Conservation (phyloP, 2,113 vertebrate genomes). For the Pelecanus crispus region DNA sequence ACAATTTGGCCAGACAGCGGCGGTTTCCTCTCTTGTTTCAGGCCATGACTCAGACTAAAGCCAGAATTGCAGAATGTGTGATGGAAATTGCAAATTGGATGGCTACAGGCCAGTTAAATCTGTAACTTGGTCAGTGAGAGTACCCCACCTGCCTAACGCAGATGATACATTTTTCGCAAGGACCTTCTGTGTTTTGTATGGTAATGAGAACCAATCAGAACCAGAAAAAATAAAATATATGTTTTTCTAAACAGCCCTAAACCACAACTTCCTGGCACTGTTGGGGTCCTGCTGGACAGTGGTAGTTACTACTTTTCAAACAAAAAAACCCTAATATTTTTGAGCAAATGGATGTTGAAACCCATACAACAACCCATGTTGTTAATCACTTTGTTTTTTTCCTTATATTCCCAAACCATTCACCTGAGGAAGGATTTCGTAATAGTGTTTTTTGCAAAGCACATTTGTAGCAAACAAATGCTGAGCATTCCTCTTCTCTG, state of each 20-base stretch:
- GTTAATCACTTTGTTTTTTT: not conserved
- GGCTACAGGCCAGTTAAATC: not conserved
- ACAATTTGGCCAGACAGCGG: slow-evolving; percentile 21
- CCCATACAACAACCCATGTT: not conserved
- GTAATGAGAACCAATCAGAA: not conserved
- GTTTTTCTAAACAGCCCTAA: not conserved
- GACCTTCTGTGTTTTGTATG: not conserved
- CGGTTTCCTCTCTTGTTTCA: not conserved
- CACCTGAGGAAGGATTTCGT: not conserved
- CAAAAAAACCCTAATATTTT: not conserved
- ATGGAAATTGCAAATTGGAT: not conserved
- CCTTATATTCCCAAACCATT: not conserved
- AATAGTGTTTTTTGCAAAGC: slow-evolving; percentile 23
- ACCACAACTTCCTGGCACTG: not conserved
- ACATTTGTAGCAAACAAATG: slow-evolving; percentile 34
- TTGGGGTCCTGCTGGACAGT: not conserved
- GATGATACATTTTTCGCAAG: not conserved
- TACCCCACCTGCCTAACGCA: not conserved
- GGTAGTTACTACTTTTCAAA: not conserved
- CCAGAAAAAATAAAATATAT: not conserved
- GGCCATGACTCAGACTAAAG: not conserved
- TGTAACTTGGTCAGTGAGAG: not conserved
- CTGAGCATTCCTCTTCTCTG: slow-evolving; percentile 15
- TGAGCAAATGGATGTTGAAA: not conserved
- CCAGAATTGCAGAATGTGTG: not conserved